Evolutionary conservation across 2,888 invertebrate species (phyloP).

Genomic region (Tenthredo livida): DNA sequence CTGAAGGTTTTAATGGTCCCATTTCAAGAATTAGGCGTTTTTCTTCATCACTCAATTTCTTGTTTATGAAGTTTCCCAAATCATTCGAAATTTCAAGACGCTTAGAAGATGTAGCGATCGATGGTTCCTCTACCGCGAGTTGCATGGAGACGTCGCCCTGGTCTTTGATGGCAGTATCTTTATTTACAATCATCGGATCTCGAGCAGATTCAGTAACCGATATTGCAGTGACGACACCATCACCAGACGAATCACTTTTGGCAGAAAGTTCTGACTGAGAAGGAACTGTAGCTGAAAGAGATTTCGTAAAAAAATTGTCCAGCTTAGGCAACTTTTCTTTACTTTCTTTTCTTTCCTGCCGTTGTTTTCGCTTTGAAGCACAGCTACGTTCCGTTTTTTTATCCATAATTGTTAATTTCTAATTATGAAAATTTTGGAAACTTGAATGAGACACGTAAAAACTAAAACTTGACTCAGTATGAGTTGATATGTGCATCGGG

Average conservation of each 20-base stretch:
- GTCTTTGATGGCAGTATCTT: neutral
- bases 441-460: no score
- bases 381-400: neutral
- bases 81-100: neutral
- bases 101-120: neutral
- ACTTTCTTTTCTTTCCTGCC: constrained; percentile 10
- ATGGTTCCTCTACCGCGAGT: neutral
- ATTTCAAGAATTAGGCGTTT: neutral
- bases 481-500: no score
- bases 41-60: neutral
- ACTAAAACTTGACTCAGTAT: no score
- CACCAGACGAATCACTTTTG: no score
- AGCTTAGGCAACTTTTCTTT: constrained; percentile 16
- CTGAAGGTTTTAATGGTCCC: constrained; percentile 46
- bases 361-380: constrained; percentile 11
- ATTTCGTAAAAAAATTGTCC: constrained; percentile 7
- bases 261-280: no score
- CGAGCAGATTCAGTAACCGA: no score
- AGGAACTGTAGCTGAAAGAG: no score
- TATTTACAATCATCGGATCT: no score
- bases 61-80: neutral
- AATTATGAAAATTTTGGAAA: no score
- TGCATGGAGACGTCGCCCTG: neutral
- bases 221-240: no score
- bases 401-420: neutral